phyloP scores from a whole-genome alignment of 2,797 vertebrate genomes.

The Aphelocoma californica region DNA sequence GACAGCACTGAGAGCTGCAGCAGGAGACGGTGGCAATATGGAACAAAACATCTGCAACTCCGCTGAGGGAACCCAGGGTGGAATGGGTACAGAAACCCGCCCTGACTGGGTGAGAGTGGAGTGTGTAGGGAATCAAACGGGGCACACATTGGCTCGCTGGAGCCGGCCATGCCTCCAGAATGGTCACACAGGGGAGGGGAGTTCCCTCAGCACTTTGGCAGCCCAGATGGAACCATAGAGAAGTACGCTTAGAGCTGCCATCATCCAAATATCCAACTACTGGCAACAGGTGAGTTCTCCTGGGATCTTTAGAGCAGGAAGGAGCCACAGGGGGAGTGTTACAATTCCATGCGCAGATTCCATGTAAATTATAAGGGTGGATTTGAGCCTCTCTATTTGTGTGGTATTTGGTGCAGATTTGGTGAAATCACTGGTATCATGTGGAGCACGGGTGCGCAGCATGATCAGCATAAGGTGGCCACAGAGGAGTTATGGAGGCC shows the following conservation, averaged over 20 bases:
- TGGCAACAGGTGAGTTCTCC: not conserved
- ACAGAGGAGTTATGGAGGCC: not conserved
- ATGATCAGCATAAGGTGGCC: not conserved
- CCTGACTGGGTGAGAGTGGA: not conserved
- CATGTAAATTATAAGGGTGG: not conserved
- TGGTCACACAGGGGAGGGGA: too few relatives aligned
- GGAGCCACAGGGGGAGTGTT: not conserved
- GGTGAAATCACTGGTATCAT: not conserved
- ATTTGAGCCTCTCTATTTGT: not conserved
- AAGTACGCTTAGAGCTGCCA: too few relatives aligned
- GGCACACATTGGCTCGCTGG: accelerated
- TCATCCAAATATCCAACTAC: not conserved
- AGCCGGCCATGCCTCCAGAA: accelerated
- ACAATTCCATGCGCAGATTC: accelerated
- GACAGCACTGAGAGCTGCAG: not conserved
- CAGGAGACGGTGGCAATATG: not conserved
- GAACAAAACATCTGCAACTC: not conserved
- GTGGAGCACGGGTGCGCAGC: accelerated
- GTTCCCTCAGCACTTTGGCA: not conserved
- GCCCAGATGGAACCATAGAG: not conserved
- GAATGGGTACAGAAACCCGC: accelerated
- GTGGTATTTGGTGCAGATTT: not conserved
- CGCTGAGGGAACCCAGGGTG: accelerated
- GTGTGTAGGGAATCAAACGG: not conserved
- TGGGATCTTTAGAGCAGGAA: not conserved